A percentile compares a stretch with the other conserved stretches of the same genome.
phyloP scores from a whole-genome alignment of 2,797 vertebrate species.

The Sebastes dallii region DNA sequence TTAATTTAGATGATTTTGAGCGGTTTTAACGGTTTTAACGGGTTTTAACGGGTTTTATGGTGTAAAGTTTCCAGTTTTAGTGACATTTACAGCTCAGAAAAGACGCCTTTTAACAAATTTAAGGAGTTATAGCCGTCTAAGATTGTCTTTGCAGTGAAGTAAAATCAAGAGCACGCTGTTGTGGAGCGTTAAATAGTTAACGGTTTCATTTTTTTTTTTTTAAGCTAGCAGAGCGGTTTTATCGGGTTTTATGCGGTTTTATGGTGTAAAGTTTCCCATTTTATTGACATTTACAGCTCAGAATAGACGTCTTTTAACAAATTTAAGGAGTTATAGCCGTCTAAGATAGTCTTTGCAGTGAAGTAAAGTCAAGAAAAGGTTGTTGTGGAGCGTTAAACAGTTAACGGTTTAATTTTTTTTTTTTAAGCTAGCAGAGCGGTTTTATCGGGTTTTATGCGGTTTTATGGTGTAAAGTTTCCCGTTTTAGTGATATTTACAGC shows the following conservation, averaged over 20 bases:
- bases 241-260: too few relatives aligned
- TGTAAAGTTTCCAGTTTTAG: too few relatives aligned
- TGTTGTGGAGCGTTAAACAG: conserved; percentile 15
- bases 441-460: neutral
- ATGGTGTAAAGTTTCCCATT: too few relatives aligned
- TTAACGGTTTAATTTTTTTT: neutral
- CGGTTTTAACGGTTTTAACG: too few relatives aligned
- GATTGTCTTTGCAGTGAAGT: neutral
- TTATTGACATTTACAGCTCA: neutral
- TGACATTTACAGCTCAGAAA: neutral
- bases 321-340: neutral
- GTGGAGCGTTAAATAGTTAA: neutral
- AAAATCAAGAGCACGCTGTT: conserved; percentile 39
- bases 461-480: too few relatives aligned
- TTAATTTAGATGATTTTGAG: neutral
- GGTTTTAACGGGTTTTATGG: too few relatives aligned
- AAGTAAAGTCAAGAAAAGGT: conserved; percentile 34
- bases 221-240: neutral
- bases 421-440: neutral
- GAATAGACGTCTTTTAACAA: accelerated
- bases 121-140: neutral
- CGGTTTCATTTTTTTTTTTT: neutral
- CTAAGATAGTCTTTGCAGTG: neutral
- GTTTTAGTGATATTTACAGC: neutral
- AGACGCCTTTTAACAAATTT: neutral